These are phyloP conservation scores for Pimpla rufipes DNA, from an alignment of 2,888 invertebrate genomes.

Conservation along the genomic window DNA sequence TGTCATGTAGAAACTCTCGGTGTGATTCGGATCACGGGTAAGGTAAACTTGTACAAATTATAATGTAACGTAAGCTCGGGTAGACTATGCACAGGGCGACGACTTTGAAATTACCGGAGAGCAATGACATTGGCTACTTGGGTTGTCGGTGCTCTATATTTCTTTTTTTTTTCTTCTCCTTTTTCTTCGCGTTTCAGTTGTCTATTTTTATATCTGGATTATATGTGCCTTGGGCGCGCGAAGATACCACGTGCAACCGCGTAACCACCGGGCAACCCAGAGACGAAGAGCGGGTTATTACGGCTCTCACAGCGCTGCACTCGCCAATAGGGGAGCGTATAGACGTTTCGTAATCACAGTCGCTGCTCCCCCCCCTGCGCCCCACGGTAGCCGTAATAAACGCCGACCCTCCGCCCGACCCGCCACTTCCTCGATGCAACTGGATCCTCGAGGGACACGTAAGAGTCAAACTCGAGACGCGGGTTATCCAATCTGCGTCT, in stretches of 20 bases:
- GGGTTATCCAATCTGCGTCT: conserved; percentile 13
- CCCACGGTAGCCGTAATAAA: conserved; percentile 42
- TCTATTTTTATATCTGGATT: conserved; percentile 22
- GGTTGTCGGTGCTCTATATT: neutral
- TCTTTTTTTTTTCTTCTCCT: neutral
- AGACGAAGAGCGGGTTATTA: conserved; percentile 23
- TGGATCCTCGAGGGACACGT: conserved; percentile 33
- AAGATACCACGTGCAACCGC: conserved; percentile 29
- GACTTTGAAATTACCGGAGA: conserved; percentile 16
- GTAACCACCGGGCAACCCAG: conserved; percentile 18
- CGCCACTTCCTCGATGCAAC: conserved; percentile 51
- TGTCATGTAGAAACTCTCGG: conserved; percentile 12
- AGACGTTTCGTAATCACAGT: conserved; percentile 28
- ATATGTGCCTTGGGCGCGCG: neutral
- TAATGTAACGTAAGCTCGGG: conserved; percentile 22
- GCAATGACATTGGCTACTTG: conserved; percentile 12
- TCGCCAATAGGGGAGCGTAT: neutral
- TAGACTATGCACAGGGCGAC: neutral
- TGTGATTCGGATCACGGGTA: conserved; percentile 36
- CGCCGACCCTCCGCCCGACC: conserved; percentile 10
- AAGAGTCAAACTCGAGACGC: conserved; percentile 6
- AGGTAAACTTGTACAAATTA: conserved; percentile 52
- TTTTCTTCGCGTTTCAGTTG: conserved; percentile 2
- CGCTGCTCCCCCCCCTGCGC: conserved; percentile 38
- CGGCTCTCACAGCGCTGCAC: neutral